Evolutionary conservation across 2,113 vertebrate genomes (phyloP).

Genomic region (Strix aluco): DNA sequence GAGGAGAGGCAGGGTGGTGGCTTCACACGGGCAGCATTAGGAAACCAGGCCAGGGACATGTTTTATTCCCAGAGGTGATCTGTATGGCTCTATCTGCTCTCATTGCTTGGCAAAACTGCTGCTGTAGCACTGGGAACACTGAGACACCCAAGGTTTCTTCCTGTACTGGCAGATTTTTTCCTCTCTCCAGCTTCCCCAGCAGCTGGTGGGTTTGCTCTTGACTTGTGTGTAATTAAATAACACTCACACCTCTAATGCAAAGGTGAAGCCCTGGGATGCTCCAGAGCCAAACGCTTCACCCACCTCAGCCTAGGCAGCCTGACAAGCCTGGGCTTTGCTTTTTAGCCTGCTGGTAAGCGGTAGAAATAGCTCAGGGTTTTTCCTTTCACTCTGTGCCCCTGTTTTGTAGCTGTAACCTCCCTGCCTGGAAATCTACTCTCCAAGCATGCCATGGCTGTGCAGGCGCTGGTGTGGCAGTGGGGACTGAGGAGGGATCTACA

Average conservation of each 20-base stretch:
- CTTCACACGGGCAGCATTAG: neutral
- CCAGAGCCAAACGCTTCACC: neutral
- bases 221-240: neutral
- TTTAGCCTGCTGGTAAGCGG: neutral
- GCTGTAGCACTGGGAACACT: neutral
- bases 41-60: neutral
- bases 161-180: neutral
- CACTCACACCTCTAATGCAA: neutral
- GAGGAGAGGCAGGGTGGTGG: neutral
- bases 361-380: neutral
- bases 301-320: neutral
- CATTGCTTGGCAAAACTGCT: neutral
- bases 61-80: neutral
- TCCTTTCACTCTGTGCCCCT: neutral
- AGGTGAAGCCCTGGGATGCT: neutral
- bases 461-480: neutral
- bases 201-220: neutral
- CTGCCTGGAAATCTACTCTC: neutral
- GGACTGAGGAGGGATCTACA: neutral
- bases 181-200: neutral
- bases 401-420: neutral
- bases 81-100: rapidly evolving
- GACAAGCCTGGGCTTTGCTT: neutral
- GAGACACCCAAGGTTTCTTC: neutral
- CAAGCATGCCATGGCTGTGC: rapidly evolving